phyloP scores from a whole-genome alignment of 2,888 invertebrate genomes.

The Dolomedes plantarius region DNA sequence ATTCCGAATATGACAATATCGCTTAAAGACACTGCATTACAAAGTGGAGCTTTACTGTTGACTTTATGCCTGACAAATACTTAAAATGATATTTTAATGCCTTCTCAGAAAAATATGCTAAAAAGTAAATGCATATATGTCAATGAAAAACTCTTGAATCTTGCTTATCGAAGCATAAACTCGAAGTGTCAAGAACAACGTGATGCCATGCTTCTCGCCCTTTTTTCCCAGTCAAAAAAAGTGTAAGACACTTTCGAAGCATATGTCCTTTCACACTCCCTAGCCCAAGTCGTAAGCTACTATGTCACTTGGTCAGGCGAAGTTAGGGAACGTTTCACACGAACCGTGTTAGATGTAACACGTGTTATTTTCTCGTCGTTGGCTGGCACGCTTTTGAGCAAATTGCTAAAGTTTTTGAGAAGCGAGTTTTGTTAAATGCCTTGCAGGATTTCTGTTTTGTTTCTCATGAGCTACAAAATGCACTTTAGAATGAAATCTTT shows the following conservation, averaged over 20 bases:
- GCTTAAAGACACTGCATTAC: too few species aligned
- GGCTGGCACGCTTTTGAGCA: background rate
- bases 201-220: too few species aligned
- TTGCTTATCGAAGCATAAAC: background rate
- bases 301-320: constrained; percentile 60
- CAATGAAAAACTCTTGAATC: background rate
- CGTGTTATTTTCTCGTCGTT: background rate
- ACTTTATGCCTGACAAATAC: background rate
- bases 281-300: constrained; percentile 35
- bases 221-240: background rate
- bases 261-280: constrained; percentile 8
- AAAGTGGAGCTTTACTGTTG: background rate
- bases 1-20: too few species aligned
- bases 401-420: constrained; percentile 1
- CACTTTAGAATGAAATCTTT: too few species aligned
- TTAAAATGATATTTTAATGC: background rate
- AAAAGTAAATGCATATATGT: background rate
- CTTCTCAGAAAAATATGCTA: background rate
- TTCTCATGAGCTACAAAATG: too few species aligned
- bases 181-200: background rate
- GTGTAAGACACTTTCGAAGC: background rate
- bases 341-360: constrained; percentile 1
- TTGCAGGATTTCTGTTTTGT: background rate
- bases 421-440: background rate
- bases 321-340: constrained; percentile 11